Conservation (phyloP, 2,797 vertebrate species). For the Leuciscus waleckii region DNA sequence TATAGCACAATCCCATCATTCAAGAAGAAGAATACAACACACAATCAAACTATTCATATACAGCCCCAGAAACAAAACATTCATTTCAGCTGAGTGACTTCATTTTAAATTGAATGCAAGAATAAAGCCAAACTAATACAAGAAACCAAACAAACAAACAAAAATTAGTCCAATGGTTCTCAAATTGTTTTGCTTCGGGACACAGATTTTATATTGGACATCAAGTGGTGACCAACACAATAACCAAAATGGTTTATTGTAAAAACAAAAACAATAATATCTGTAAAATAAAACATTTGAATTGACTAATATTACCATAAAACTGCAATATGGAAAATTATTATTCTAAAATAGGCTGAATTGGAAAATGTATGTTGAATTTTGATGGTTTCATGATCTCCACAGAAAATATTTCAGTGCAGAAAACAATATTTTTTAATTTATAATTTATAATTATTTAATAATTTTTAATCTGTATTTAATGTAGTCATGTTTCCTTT, state of each 20-base stretch:
- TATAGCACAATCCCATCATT: conserved; percentile 42
- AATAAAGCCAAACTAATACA: not conserved
- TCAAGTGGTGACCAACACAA: not conserved
- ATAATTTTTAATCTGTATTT: not conserved
- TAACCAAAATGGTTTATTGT: not conserved
- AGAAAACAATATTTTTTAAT: not conserved
- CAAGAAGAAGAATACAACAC: conserved; percentile 30
- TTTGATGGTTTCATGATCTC: not conserved
- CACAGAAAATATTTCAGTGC: not conserved
- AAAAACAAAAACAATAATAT: not conserved
- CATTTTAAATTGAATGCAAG: not conserved
- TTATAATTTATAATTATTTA: not conserved
- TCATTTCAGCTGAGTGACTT: not conserved
- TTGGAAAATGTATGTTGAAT: not conserved
- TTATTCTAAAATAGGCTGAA: not conserved
- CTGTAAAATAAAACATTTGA: not conserved
- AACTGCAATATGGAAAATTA: not conserved
- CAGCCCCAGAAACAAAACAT: conserved; percentile 22
- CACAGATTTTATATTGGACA: not conserved
- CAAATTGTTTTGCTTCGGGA: not conserved
- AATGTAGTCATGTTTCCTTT: not conserved
- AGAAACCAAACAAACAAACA: not conserved
- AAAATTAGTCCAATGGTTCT: not conserved
- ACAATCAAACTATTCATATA: conserved; percentile 47
- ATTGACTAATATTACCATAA: not conserved